phyloP scores from a whole-genome alignment of 2,888 invertebrate genomes.

The Timandra comae region DNA sequence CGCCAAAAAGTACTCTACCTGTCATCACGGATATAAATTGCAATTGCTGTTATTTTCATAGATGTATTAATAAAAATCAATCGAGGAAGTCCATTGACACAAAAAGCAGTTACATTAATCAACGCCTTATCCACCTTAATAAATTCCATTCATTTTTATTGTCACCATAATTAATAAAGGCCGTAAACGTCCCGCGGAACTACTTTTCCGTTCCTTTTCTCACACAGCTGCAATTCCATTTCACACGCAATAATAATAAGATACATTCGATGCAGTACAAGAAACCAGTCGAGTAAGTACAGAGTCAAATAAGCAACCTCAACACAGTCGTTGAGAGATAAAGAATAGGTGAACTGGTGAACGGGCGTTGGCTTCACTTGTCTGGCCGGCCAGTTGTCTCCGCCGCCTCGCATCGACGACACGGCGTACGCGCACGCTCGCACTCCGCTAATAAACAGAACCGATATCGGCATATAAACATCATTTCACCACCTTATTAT shows the following conservation, averaged over 20 bases:
- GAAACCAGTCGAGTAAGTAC: slow-evolving; percentile 52
- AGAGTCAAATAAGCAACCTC: slow-evolving; percentile 39
- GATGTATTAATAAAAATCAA: too few relatives aligned
- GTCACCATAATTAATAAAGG: slow-evolving; percentile 21
- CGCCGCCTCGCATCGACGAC: slow-evolving; percentile 51
- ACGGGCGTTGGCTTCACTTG: slow-evolving; percentile 62
- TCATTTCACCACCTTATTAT: slow-evolving; percentile 50
- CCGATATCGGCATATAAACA: slow-evolving; percentile 56
- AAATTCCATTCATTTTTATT: slow-evolving; percentile 27
- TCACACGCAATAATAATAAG: slow-evolving; percentile 25
- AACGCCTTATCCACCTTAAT: slow-evolving; percentile 22
- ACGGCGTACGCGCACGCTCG: slow-evolving; percentile 64
- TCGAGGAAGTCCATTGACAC: too few relatives aligned
- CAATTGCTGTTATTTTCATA: too few relatives aligned
- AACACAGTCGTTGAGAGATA: slow-evolving; percentile 58
- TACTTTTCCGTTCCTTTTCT: slow-evolving; percentile 26
- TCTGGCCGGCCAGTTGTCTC: slow-evolving; percentile 53
- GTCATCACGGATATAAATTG: too few relatives aligned
- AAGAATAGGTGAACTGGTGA: slow-evolving; percentile 67
- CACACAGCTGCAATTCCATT: slow-evolving; percentile 22
- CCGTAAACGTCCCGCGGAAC: slow-evolving; percentile 20
- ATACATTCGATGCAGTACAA: slow-evolving; percentile 36
- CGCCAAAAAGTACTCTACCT: too few relatives aligned
- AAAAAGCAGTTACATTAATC: slow-evolving; percentile 19
- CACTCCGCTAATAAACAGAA: slow-evolving; percentile 40